Base-by-base conservation (phyloP, 2,888 invertebrate genomes). In the Idaea straminata region DNA sequence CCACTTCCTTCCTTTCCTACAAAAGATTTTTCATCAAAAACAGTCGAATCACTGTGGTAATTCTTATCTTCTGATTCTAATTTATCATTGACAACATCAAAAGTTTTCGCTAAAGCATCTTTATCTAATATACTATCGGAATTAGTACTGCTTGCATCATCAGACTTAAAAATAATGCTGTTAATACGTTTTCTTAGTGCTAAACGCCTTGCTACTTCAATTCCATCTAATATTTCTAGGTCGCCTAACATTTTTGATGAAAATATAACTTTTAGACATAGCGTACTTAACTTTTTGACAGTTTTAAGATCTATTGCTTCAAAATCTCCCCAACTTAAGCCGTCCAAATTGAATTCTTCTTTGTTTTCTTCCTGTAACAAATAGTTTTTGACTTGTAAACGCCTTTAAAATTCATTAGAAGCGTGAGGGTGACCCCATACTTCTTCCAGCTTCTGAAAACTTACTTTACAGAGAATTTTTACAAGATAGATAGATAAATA, bases 211-310 rank as follows among this genome's bases (percentile, higher is more conserved):
- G 47, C 47, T 7, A 47, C 13, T 10, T 47, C 47, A 66, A 81
- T 74, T 5, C 61, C 73, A 0, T 72, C 73, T 47, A 83, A 80
- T 0, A 73, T 64, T 80, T 89, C 60, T 76, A 83, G 0, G 85
- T 86, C 0, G 0, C 86, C 89, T 0, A 88, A 64, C 3, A 76
- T 73, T 63, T 79, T 82, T 3, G 75, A 72, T 0, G 90, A 88
- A 76, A 87, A 89, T 61, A 92, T 76, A 0, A 81, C 84, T 65
- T 86, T 87, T 0, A 92, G 65, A 0, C 85, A 66, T 0, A 92
- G 70, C 0, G 76, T 75, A 0, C 81, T 74, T 0, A 92, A 74
- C 0, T 72, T 74, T 0, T 84, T 74, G 0, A 90, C 76, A 10
- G 65, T 78, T 4, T 70, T 69, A 1, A 66, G 71, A 0, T 68